phyloP scores from a whole-genome alignment of 2,113 vertebrate genomes.

The Macheiramphus alcinus region DNA sequence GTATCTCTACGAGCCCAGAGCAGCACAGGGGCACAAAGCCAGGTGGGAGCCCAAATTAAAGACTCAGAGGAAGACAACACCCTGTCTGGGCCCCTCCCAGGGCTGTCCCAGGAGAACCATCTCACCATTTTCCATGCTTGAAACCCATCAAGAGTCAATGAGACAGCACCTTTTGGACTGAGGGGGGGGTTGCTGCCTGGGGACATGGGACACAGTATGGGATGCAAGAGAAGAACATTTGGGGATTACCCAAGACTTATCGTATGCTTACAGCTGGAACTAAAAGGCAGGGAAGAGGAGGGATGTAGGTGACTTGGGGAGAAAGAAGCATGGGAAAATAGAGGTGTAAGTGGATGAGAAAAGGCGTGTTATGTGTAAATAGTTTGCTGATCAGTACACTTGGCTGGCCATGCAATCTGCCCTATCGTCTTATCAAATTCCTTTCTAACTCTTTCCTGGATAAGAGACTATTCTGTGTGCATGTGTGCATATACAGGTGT shows the following conservation, averaged over 20 bases:
- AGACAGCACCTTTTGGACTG: background rate
- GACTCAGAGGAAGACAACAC: background rate
- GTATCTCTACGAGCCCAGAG: background rate
- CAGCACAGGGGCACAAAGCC: background rate
- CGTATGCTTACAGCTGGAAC: background rate
- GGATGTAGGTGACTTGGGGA: background rate
- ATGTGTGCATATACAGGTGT: background rate
- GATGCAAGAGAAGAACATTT: background rate
- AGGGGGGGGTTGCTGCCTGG: background rate
- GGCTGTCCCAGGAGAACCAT: background rate
- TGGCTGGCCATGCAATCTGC: background rate
- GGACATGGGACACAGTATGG: background rate
- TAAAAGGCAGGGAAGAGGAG: background rate
- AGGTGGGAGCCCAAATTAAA: background rate
- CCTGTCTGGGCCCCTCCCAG: background rate
- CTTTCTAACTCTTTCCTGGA: background rate
- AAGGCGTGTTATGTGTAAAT: background rate
- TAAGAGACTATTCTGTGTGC: background rate
- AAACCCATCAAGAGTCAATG: background rate
- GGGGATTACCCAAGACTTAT: background rate
- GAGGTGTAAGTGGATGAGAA: background rate
- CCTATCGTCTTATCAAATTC: background rate
- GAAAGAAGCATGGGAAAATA: background rate
- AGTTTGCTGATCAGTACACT: background rate
- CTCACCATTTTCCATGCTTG: background rate